Conservation (phyloP, 2,888 invertebrate species). For the Drosophila lutescens region DNA sequence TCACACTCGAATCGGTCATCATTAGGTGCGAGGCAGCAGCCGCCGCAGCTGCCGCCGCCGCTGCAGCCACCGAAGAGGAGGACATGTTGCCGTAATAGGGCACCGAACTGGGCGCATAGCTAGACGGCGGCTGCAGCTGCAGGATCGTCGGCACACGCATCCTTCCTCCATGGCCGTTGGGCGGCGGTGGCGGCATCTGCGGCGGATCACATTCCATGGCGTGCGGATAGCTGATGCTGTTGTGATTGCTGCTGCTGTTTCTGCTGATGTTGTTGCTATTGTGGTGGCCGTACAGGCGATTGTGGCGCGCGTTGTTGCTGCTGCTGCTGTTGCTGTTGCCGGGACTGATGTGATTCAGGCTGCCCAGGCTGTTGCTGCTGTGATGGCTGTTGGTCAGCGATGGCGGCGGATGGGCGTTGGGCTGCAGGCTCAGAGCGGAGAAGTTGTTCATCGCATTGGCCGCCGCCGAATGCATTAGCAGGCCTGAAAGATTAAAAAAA, state of each 20-base stretch:
- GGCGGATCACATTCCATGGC: constrained; percentile 93
- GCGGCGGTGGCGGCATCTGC: constrained; percentile 63
- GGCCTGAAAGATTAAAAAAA: constrained; percentile 65
- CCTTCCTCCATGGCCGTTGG: constrained; percentile 48
- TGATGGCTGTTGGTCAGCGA: constrained; percentile 27
- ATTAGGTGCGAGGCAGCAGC: constrained; percentile 82
- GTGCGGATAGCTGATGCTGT: constrained; percentile 82
- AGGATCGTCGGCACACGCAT: constrained; percentile 52
- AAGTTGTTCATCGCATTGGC: constrained; percentile 74
- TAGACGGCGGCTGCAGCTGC: constrained; percentile 52
- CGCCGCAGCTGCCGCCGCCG: constrained; percentile 62
- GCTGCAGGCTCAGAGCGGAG: constrained; percentile 66
- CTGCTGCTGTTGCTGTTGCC: constrained; percentile 45
- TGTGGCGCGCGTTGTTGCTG: constrained; percentile 66
- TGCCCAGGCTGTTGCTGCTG: constrained; percentile 72
- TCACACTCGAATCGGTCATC: constrained; percentile 83
- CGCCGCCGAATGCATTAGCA: constrained; percentile 74
- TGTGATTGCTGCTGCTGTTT: constrained; percentile 46
- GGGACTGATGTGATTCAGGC: constrained; percentile 63
- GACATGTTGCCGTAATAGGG: constrained; percentile 80
- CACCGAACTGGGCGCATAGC: constrained; percentile 83
- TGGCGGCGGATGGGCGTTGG: constrained; percentile 14
- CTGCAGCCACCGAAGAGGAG: constrained; percentile 69
- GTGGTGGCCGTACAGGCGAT: constrained; percentile 55
- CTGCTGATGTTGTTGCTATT: constrained; percentile 49